These are phyloP conservation scores for human DNA, from an alignment of 2,113 vertebrate genomes.

Conservation along the genomic window GRCh38 chr9:8172001-8172500, in stretches of 20 bases:
- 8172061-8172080: constrained; percentile 37
- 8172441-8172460: background rate
- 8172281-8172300: background rate
- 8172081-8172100: constrained; percentile 67
- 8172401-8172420: background rate
- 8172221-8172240: background rate
- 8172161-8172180: constrained; percentile 57
- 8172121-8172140: constrained; percentile 62
- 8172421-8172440: background rate
- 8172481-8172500: constrained; percentile 39
- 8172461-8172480: background rate
- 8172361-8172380: background rate
- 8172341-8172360: background rate
- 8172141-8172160: constrained; percentile 63
- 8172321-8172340: background rate
- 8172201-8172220: constrained; percentile 26
- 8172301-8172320: background rate
- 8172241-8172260: background rate
- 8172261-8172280: background rate
- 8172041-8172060: constrained; percentile 47
- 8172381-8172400: constrained; percentile 11
- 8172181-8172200: constrained; percentile 39
- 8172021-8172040: constrained; percentile 60
- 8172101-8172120: constrained; percentile 70
- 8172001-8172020: background rate